A percentile compares a stretch with the other conserved stretches of the same genome.
phyloP scores from a whole-genome alignment of 2,888 invertebrate genomes.

The Ennomos quercinarius region DNA sequence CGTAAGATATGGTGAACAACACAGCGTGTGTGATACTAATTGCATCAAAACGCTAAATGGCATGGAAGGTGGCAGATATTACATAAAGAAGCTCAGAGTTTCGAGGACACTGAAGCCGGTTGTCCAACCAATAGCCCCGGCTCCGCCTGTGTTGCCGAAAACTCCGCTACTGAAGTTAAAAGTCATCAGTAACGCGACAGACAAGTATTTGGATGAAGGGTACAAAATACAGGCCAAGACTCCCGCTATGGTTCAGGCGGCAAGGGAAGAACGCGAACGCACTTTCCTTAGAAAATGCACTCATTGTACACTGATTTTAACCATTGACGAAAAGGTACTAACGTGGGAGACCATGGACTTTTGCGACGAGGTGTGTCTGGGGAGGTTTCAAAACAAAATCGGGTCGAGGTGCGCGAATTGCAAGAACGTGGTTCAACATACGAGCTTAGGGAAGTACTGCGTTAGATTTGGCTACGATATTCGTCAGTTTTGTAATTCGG shows the following conservation, averaged over 20 bases:
- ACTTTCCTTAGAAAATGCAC: constrained; percentile 85
- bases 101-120: constrained; percentile 15
- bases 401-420: constrained; percentile 94
- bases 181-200: constrained; percentile 82
- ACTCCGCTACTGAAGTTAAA: constrained; percentile 76
- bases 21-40: constrained; percentile 82
- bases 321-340: constrained; percentile 87
- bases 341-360: constrained; percentile 98
- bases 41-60: constrained; percentile 84
- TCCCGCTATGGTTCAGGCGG: constrained; percentile 84
- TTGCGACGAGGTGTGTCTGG: constrained; percentile 94
- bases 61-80: constrained; percentile 71
- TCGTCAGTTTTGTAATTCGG: constrained; percentile 95
- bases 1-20: constrained; percentile 77
- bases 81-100: constrained; percentile 56
- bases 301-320: constrained; percentile 82
- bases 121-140: constrained; percentile 10
- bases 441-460: constrained; percentile 95
- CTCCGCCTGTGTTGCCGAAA: constrained; percentile 39
- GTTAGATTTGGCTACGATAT: constrained; percentile 97
- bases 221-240: constrained; percentile 86
- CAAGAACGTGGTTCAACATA: constrained; percentile 89
- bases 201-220: constrained; percentile 82
- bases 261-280: constrained; percentile 84
- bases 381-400: constrained; percentile 90